Evolutionary conservation across 1,140 invertebrate genomes (phyloP), one percentile per base, ranked within the genome.

Genomic region (Paraescarpia echinospica): DNA sequence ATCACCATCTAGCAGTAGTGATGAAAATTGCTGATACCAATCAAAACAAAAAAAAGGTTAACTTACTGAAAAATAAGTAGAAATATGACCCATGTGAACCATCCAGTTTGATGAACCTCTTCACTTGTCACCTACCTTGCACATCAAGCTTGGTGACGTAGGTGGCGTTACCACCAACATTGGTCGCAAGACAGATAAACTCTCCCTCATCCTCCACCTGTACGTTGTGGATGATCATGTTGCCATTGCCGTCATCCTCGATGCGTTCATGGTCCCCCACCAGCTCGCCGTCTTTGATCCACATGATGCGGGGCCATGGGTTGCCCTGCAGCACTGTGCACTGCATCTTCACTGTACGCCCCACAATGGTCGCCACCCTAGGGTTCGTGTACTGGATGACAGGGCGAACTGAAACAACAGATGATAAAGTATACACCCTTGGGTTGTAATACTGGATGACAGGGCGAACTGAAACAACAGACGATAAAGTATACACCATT

Each of bases 271-370:
- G 92, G 34, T 92, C 91, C 14, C 95, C 77, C 5, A 95, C 59
- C 35, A 51, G 91, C 34, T 95, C 92, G 0, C 94, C 95, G 93
- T 95, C 94, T 92, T 95, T 95, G 33, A 95, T 93, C 96, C 96
- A 97, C 22, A 94, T 93, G 90, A 96, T 94, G n/a, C 92, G 94
- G 5, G 96, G 96, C 59, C 93, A 94, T 18, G 96, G 96, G 91
- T 95, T 96, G 12, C 96, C 96, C 22, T 95, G 92, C 12, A 96
- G 92, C 12, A 96, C 95, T 33, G 95, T 94, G 95, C 96, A 97
- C 48, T 95, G 94, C 88, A 96, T 91, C 41, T 94, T 92, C 1
- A 95, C 94, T 93, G 92, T 94, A 8, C 95, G 93, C 1, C 96
- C 96, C 31, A 94, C 93, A 0, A 94, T 93, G 12, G 95, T 94